These are phyloP conservation scores for Epicampocera succincta DNA, from an alignment of 2,888 invertebrate species.

Conservation along the genomic window DNA sequence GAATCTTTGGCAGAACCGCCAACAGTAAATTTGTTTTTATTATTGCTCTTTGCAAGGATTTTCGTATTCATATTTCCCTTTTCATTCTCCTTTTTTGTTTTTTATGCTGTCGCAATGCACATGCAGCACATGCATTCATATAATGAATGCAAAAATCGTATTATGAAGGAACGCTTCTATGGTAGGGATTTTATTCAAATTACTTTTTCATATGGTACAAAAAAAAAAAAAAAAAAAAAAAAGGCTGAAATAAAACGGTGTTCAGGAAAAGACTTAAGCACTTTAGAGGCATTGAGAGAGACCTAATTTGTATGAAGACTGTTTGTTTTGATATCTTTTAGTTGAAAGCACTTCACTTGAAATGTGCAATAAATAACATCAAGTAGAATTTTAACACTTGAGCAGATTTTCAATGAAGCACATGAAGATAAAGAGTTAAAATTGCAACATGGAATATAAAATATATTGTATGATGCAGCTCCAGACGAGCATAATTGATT, in stretches of 20 bases:
- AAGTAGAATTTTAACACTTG: conserved; percentile 57
- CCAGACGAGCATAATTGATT: too few relatives aligned
- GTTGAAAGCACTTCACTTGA: conserved; percentile 65
- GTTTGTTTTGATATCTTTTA: conserved; percentile 36
- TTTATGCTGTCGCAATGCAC: conserved; percentile 38
- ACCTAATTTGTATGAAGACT: conserved; percentile 18
- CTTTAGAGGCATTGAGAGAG: conserved; percentile 57
- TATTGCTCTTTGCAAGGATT: conserved; percentile 2
- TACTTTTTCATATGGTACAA: not conserved
- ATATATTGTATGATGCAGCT: too few relatives aligned
- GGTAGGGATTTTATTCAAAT: conserved; percentile 44
- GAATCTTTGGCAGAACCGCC: not conserved
- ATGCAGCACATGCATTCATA: conserved; percentile 54
- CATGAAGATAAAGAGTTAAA: not conserved
- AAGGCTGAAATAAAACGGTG: too few relatives aligned
- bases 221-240: not conserved
- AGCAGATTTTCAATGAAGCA: conserved; percentile 12
- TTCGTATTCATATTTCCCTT: conserved; percentile 3
- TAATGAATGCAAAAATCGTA: conserved; percentile 48
- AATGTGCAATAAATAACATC: conserved; percentile 30
- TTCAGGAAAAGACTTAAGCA: conserved; percentile 37
- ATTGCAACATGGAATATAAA: too few relatives aligned
- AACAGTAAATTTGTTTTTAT: not conserved
- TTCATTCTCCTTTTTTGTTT: not conserved
- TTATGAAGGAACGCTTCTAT: conserved; percentile 34